Evolutionary conservation across 2,113 vertebrate species (phyloP).

Genomic region (Microtus montanus): DNA sequence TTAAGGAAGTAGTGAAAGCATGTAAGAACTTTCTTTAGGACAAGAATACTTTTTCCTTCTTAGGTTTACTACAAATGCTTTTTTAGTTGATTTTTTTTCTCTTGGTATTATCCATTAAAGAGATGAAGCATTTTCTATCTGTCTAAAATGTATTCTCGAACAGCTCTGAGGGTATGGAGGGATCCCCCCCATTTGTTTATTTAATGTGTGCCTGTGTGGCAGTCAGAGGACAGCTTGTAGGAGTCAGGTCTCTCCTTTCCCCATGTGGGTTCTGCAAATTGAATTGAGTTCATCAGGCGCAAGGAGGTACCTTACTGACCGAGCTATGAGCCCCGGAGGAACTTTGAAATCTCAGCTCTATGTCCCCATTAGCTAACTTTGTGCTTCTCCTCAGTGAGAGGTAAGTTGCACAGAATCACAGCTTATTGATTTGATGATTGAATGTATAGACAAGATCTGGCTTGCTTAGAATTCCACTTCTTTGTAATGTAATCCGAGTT

Average conservation of each 20-base stretch:
- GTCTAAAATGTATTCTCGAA: not conserved
- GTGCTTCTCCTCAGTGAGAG: not conserved
- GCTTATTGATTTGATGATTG: constrained; percentile 70
- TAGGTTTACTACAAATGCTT: not conserved
- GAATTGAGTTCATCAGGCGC: not conserved
- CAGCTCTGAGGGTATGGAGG: not conserved
- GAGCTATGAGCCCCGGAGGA: not conserved
- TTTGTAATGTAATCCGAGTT: constrained; percentile 72
- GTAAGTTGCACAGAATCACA: constrained; percentile 15
- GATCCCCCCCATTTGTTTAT: not conserved
- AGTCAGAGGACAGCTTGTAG: not conserved
- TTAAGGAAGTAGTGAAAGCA: not conserved
- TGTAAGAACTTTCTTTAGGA: not conserved
- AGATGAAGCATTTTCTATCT: not conserved
- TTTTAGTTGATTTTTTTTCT: not conserved
- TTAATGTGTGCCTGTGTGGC: not conserved
- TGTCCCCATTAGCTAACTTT: not conserved
- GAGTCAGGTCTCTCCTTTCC: not conserved
- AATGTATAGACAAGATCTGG: constrained; percentile 76
- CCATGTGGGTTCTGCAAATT: not conserved
- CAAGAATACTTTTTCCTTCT: not conserved
- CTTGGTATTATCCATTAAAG: not conserved
- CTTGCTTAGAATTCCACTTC: constrained; percentile 79
- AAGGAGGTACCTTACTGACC: not conserved
- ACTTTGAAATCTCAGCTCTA: not conserved